Percentiles rank a stretch among this genome's conserved stretches.
Evolutionary conservation across 2,888 invertebrate genomes (phyloP).

Genomic region (Himalopsyche tibetana): DNA sequence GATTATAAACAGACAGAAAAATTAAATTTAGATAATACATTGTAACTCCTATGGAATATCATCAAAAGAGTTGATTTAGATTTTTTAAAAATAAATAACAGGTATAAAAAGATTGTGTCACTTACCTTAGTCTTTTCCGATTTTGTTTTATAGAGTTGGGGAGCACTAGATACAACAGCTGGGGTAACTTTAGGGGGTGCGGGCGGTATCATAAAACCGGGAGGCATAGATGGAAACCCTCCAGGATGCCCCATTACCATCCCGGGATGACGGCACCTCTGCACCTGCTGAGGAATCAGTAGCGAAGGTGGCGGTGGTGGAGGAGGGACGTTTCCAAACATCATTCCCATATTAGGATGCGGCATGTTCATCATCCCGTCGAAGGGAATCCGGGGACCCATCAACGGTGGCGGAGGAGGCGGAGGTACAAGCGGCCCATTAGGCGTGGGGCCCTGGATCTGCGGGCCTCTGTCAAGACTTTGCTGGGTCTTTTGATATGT

Average conservation of each 20-base stretch:
- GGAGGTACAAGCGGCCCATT: conserved; percentile 78
- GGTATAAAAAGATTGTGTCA: too few species aligned
- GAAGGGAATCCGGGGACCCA: conserved; percentile 81
- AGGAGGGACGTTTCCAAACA: conserved; percentile 81
- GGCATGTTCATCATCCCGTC: conserved; percentile 33
- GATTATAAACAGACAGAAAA: too few species aligned
- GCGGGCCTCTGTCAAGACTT: conserved; percentile 77
- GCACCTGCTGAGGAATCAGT: conserved; percentile 84
- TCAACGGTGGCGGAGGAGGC: conserved; percentile 81
- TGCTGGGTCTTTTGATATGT: conserved; percentile 85
- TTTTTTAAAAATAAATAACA: too few species aligned
- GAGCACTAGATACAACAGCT: conserved; percentile 83
- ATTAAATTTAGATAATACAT: too few species aligned
- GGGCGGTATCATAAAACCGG: conserved; percentile 69
- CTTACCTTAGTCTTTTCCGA: conserved; percentile 57
- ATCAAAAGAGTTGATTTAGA: background rate
- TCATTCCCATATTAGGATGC: conserved; percentile 67
- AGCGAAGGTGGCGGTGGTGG: conserved; percentile 81
- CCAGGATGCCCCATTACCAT: conserved; percentile 69
- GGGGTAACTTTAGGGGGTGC: conserved; percentile 77
- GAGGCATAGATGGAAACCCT: conserved; percentile 72
- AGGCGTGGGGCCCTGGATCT: background rate
- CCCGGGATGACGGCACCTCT: conserved; percentile 60
- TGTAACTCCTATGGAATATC: too few species aligned
- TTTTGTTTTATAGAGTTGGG: conserved; percentile 79